These are phyloP conservation scores for Nyctalus aviator DNA, from an alignment of 2,797 vertebrate species.

Conservation along the genomic window DNA sequence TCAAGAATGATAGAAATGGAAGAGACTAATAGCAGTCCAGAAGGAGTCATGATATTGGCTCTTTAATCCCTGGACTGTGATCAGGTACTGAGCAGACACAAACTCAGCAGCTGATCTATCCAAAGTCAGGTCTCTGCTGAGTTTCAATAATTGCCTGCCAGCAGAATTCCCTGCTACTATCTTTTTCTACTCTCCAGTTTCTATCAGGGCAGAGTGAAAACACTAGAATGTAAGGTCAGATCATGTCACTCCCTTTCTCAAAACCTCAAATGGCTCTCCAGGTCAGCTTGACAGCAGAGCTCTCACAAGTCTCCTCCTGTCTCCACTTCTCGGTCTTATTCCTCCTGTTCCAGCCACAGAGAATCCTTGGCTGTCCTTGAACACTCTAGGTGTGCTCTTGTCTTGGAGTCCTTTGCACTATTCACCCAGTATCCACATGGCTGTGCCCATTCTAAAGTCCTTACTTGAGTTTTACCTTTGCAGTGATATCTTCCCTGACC, in stretches of 20 bases:
- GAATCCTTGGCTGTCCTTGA: background rate
- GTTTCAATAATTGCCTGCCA: background rate
- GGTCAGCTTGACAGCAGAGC: background rate
- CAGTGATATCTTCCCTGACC: background rate
- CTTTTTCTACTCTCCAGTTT: background rate
- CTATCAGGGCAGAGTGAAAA: background rate
- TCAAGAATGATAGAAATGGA: background rate
- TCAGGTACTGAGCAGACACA: background rate
- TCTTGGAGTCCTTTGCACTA: background rate
- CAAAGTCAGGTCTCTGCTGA: background rate
- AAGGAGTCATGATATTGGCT: background rate
- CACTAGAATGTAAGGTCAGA: background rate
- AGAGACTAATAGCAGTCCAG: background rate
- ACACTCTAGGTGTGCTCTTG: background rate
- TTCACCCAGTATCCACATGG: background rate
- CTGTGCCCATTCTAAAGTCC: background rate
- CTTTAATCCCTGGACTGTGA: background rate
- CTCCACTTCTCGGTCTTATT: background rate
- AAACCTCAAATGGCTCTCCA: background rate
- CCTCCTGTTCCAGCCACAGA: background rate
- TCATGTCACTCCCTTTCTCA: background rate
- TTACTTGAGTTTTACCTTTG: slow-evolving; percentile 3
- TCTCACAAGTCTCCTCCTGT: background rate
- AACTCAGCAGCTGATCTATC: background rate
- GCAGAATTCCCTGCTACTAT: background rate